phyloP scores from a whole-genome alignment of 2,888 invertebrate species.

The Harpagoxenus sublaevis region DNA sequence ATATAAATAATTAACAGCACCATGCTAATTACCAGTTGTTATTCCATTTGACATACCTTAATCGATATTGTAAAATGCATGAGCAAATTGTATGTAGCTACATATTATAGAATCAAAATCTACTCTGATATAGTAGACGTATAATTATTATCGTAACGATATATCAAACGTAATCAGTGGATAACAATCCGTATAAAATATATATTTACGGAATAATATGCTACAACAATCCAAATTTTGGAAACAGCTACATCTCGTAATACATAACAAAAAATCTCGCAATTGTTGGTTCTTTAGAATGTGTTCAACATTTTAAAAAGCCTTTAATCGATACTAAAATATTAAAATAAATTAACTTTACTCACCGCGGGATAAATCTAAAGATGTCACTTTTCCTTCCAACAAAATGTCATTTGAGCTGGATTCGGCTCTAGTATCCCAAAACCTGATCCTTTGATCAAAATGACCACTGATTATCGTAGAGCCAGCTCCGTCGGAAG shows the following conservation, averaged over 20 bases:
- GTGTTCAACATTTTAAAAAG: not conserved
- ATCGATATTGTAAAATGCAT: constrained; percentile 7
- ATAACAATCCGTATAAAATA: constrained; percentile 18
- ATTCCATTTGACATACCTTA: not conserved
- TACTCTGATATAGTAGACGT: not conserved
- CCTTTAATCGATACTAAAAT: not conserved
- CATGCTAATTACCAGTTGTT: not conserved
- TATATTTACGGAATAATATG: constrained; percentile 16
- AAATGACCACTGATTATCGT: constrained; percentile 99
- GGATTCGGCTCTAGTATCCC: constrained; percentile 97
- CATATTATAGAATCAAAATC: not conserved
- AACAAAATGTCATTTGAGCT: constrained; percentile 95
- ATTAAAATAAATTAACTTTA: constrained; percentile 26
- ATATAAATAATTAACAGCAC: constrained; percentile 15
- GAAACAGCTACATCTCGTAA: not conserved
- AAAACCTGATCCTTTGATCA: constrained; percentile 98
- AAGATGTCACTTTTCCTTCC: constrained; percentile 97
- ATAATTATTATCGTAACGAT: constrained; percentile 19
- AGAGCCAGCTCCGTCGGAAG: constrained; percentile 94
- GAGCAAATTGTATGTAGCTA: not conserved
- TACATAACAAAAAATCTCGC: not conserved
- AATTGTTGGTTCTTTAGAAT: not conserved
- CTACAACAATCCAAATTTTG: not conserved
- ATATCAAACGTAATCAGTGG: not conserved
- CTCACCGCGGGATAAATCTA: constrained; percentile 96